Conservation (phyloP, 2,797 vertebrate genomes). For the Rhinichthys osculus region DNA sequence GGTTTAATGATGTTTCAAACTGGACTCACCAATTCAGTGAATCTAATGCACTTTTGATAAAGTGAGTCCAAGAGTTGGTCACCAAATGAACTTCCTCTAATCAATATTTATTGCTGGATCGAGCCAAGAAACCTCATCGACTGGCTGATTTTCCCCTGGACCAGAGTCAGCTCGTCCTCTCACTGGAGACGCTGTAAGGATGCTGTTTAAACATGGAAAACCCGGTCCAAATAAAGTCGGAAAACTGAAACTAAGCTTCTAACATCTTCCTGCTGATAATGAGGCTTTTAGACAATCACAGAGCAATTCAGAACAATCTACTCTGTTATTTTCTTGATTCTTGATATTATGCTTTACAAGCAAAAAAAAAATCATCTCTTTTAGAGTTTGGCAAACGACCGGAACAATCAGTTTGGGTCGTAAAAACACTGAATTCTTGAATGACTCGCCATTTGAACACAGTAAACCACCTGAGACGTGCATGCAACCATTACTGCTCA, state of each 20-base stretch:
- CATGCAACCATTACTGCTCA: background rate
- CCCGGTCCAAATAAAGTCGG: conserved; percentile 1
- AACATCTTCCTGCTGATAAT: conserved; percentile 21
- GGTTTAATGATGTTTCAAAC: background rate
- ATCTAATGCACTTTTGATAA: conserved; percentile 4
- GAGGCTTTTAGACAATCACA: conserved; percentile 23
- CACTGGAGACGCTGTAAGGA: background rate
- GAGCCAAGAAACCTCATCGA: background rate
- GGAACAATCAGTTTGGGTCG: background rate
- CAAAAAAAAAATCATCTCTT: background rate
- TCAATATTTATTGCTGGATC: conserved; percentile 4
- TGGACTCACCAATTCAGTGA: background rate
- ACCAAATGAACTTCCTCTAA: conserved; percentile 14
- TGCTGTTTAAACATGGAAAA: conserved; percentile 19
- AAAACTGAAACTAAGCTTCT: conserved; percentile 2
- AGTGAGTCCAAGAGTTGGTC: conserved; percentile 9
- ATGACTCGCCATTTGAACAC: background rate
- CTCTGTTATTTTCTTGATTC: background rate
- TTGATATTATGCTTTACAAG: background rate
- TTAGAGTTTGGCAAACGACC: background rate
- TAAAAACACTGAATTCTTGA: background rate
- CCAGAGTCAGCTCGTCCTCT: background rate
- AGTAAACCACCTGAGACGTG: background rate
- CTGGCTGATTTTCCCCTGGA: conserved; percentile 8
- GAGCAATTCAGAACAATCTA: background rate